Evolutionary conservation across 2,113 vertebrate genomes (phyloP).

Genomic region (Phodopus roborovskii): DNA sequence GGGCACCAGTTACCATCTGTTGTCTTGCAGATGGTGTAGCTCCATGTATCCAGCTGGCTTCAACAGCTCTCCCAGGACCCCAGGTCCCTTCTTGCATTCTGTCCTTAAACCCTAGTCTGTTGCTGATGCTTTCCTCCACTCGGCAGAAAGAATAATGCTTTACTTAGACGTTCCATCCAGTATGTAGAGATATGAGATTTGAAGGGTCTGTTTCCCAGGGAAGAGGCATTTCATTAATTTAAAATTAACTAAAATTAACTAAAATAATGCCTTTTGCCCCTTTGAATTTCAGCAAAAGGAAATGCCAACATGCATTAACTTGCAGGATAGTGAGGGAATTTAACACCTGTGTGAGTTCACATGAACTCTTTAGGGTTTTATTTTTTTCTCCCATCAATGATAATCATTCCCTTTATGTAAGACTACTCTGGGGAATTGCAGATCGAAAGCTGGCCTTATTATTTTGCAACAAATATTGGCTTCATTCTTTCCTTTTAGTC

Average conservation of each 20-base stretch:
- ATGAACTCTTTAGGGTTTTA: not conserved
- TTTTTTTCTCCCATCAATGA: not conserved
- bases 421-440: not conserved
- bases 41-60: not conserved
- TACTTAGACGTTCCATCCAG: not conserved
- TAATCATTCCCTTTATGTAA: not conserved
- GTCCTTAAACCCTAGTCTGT: not conserved
- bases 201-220: not conserved
- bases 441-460: not conserved
- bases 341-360: not conserved
- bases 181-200: not conserved
- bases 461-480: not conserved
- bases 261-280: not conserved
- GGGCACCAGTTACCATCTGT: not conserved
- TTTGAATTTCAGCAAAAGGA: constrained; percentile 53
- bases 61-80: not conserved
- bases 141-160: not conserved
- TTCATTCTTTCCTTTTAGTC: constrained; percentile 14
- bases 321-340: not conserved
- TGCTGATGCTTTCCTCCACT: not conserved
- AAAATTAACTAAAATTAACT: constrained; percentile 53
- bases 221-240: constrained; percentile 34
- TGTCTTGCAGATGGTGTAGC: not conserved
- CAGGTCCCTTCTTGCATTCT: not conserved
- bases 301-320: not conserved